phyloP scores from a whole-genome alignment of 2,888 invertebrate genomes.

The Diloba caeruleocephala region DNA sequence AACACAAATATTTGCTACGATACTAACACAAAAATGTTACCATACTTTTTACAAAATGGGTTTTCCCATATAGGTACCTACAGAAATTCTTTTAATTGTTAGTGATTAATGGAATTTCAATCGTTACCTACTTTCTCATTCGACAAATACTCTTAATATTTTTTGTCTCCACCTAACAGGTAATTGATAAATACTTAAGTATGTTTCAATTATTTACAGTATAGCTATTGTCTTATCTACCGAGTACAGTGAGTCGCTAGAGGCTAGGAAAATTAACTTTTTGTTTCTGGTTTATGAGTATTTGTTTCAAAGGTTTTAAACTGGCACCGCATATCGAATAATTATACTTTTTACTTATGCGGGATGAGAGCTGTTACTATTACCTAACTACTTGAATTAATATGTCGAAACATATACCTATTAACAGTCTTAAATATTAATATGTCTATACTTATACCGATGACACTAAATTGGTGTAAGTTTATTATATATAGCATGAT shows the following conservation, averaged over 20 bases:
- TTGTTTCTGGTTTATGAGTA: no score
- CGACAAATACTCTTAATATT: slow-evolving; percentile 18
- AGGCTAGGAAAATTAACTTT: no score
- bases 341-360: no score
- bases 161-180: slow-evolving; percentile 11
- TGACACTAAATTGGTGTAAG: slow-evolving; percentile 43
- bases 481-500: slow-evolving; percentile 51
- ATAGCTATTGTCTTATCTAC: no score
- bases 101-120: slow-evolving; percentile 27
- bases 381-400: slow-evolving; percentile 30
- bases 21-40: slow-evolving; percentile 31
- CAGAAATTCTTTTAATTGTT: slow-evolving; percentile 26
- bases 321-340: no score
- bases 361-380: slow-evolving; percentile 18
- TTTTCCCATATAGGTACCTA: slow-evolving; percentile 13
- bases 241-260: no score
- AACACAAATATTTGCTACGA: slow-evolving; percentile 46
- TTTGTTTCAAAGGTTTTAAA: no score
- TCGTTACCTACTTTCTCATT: slow-evolving; percentile 8
- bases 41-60: slow-evolving; percentile 40
- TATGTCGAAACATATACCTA: slow-evolving; percentile 17
- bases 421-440: slow-evolving; percentile 31
- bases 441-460: slow-evolving; percentile 32
- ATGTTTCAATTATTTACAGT: no score
- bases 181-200: not conserved